Percentiles rank a stretch among this genome's conserved stretches.
Conservation (phyloP, 2,113 vertebrate genomes). For the Malurus alboscapulatus region DNA sequence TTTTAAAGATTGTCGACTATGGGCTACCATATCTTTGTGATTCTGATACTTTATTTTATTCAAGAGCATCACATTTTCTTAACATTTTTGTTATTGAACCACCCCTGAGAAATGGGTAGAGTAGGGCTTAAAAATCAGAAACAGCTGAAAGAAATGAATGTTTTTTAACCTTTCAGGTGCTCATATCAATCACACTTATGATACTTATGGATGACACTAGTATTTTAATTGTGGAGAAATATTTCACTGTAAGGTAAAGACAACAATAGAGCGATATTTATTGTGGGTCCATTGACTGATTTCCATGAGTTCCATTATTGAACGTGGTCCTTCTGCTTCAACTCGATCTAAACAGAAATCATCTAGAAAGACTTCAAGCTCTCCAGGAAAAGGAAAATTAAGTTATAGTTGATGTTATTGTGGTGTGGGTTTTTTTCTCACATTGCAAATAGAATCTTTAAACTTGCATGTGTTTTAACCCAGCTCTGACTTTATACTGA, state of each 20-base stretch:
- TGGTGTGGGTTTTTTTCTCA: rapidly evolving
- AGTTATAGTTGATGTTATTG: not conserved
- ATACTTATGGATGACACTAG: not conserved
- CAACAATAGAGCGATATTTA: not conserved
- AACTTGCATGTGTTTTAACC: not conserved
- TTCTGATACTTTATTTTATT: not conserved
- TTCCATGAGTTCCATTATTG: not conserved
- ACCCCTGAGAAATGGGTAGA: not conserved
- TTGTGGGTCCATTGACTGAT: not conserved
- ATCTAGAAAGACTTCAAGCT: not conserved
- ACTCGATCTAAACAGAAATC: rapidly evolving
- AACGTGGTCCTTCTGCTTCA: not conserved
- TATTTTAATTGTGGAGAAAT: not conserved
- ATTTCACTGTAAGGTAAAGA: not conserved
- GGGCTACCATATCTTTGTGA: not conserved
- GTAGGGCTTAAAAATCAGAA: not conserved
- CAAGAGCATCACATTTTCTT: not conserved
- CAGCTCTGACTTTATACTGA: not conserved
- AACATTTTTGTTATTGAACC: not conserved
- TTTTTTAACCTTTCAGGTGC: not conserved
- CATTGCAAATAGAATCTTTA: not conserved
- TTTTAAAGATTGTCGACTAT: not conserved
- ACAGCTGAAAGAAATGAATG: not conserved
- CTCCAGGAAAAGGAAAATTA: not conserved
- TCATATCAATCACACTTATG: not conserved